These are phyloP conservation scores for Vimba vimba DNA, from an alignment of 2,113 vertebrate species.

Conservation along the genomic window DNA sequence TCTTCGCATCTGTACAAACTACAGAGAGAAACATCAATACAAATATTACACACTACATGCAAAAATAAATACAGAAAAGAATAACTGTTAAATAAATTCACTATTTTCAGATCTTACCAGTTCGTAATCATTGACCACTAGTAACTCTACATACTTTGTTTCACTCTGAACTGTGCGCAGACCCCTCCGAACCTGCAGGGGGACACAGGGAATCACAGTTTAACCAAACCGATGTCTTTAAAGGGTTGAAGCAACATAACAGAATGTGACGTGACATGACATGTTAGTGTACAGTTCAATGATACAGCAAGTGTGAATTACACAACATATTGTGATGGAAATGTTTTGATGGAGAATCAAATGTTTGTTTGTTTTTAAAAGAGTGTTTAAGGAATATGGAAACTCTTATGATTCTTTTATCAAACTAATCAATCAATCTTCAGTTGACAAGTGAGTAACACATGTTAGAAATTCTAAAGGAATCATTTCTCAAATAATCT, in stretches of 20 bases:
- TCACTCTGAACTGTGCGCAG: conserved; percentile 92
- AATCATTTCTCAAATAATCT: no score
- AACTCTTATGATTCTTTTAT: no score
- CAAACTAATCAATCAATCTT: no score
- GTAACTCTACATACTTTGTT: conserved; percentile 97
- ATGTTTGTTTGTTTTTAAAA: no score
- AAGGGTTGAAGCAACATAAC: neutral
- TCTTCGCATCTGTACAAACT: conserved; percentile 89
- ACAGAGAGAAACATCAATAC: conserved; percentile 16
- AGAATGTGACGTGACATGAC: neutral
- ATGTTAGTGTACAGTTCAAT: no score
- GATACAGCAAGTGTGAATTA: no score
- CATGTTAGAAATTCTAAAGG: no score
- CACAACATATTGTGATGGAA: no score
- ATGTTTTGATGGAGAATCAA: no score
- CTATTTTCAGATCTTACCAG: conserved; percentile 75
- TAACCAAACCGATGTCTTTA: neutral
- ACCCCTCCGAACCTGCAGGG: conserved; percentile 82
- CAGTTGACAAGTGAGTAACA: no score
- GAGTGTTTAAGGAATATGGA: no score
- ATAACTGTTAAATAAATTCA: neutral
- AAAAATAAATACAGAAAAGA: neutral
- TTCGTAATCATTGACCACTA: conserved; percentile 93
- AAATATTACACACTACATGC: neutral
- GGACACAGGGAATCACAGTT: conserved; percentile 36